Percentiles rank a stretch among this genome's conserved stretches.
Evolutionary conservation across 53 echinoderm and acorn worm genomes (phyloP).

Genomic region (Apostichopus leukothele): DNA sequence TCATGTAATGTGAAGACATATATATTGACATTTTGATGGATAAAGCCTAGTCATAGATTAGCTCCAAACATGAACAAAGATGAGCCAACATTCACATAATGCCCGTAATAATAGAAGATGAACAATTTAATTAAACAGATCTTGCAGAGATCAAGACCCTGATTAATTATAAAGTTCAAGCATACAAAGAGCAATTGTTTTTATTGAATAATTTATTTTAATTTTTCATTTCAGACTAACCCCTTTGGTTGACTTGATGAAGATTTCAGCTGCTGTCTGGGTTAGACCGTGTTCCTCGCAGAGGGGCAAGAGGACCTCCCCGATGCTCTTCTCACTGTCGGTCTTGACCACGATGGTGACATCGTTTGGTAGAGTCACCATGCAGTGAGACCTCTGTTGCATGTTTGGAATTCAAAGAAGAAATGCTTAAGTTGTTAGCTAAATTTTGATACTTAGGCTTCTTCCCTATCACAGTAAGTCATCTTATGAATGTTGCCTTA

Average conservation of each 20-base stretch:
- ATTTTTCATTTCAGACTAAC: conserved; percentile 37
- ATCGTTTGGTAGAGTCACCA: conserved; percentile 79
- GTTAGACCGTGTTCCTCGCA: conserved; percentile 75
- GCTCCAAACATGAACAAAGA: too few species aligned
- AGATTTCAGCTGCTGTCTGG: conserved; percentile 82
- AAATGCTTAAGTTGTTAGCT: background rate
- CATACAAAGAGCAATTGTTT: too few species aligned
- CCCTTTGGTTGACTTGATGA: conserved; percentile 82
- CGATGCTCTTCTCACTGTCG: conserved; percentile 58
- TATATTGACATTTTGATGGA: too few species aligned
- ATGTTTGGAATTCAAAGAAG: background rate
- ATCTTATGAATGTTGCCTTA: background rate
- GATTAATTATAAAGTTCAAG: too few species aligned
- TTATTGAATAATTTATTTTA: too few species aligned
- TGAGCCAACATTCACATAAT: too few species aligned
- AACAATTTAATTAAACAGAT: too few species aligned
- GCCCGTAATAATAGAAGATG: too few species aligned
- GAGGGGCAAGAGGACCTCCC: conserved; percentile 66
- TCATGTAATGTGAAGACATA: too few species aligned
- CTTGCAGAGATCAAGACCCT: too few species aligned
- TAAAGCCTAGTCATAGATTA: too few species aligned
- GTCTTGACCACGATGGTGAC: conserved; percentile 72
- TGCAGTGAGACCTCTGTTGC: conserved; percentile 33
- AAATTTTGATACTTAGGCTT: too few species aligned
- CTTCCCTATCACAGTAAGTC: background rate